phyloP scores from a whole-genome alignment of 2,797 vertebrate genomes.

The Sebastes cheni region DNA sequence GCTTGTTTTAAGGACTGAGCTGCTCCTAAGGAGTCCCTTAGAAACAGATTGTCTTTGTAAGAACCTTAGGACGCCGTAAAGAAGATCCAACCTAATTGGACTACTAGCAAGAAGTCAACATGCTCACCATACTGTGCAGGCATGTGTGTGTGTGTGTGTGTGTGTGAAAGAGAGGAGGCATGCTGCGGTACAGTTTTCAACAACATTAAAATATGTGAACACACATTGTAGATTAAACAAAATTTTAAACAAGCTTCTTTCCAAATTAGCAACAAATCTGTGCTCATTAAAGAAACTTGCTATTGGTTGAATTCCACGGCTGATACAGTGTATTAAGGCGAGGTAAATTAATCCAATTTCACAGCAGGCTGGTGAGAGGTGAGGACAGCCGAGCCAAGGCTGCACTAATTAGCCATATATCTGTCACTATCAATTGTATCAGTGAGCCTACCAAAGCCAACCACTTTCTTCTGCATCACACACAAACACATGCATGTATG shows the following conservation, averaged over 20 bases:
- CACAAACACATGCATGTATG: conserved; percentile 22
- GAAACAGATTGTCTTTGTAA: conserved; percentile 76
- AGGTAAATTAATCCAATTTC: conserved; percentile 81
- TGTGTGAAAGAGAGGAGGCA: neutral
- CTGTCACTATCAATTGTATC: conserved; percentile 70
- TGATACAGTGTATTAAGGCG: conserved; percentile 43
- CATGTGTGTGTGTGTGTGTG: neutral
- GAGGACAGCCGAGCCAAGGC: conserved; percentile 71
- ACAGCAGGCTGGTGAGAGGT: conserved; percentile 65
- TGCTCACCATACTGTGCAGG: neutral
- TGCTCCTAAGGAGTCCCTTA: conserved; percentile 66
- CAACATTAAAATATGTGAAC: neutral
- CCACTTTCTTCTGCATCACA: conserved; percentile 20
- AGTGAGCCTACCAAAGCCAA: conserved; percentile 50
- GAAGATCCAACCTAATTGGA: conserved; percentile 67
- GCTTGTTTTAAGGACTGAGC: conserved; percentile 72
- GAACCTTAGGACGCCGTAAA: conserved; percentile 66
- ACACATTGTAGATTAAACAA: conserved; percentile 4
- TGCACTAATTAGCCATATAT: conserved; percentile 74
- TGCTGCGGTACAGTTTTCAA: neutral
- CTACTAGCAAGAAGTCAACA: conserved; percentile 49
- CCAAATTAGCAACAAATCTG: conserved; percentile 33
- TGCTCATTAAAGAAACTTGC: conserved; percentile 47
- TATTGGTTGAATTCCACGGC: conserved; percentile 49
- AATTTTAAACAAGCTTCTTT: conserved; percentile 17